Conservation (phyloP, 1,140 invertebrate genomes). For the Gyrodactylus salaris region DNA sequence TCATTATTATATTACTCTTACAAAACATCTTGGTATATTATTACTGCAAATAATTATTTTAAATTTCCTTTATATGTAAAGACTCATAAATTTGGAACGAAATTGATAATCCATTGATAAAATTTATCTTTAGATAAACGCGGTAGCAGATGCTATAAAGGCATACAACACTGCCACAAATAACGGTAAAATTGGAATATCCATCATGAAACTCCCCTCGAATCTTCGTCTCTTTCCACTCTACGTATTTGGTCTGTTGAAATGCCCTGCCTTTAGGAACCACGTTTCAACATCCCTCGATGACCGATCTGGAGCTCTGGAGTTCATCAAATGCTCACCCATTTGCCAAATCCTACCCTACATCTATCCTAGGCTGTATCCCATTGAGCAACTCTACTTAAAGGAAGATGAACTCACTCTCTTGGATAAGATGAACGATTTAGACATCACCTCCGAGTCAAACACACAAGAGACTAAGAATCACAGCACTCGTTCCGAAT, state of each 20-base stretch:
- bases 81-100: too few relatives aligned
- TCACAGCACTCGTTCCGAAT: not conserved
- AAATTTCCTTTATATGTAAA: too few relatives aligned
- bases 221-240: slow-evolving; percentile 45
- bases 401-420: not conserved
- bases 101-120: too few relatives aligned
- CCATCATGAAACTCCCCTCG: slow-evolving; percentile 34
- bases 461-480: not conserved
- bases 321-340: not conserved
- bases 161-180: slow-evolving; percentile 31
- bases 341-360: not conserved
- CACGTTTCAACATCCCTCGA: not conserved
- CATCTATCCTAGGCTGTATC: slow-evolving; percentile 7
- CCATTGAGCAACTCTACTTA: not conserved
- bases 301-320: not conserved
- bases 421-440: not conserved
- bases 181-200: slow-evolving; percentile 27
- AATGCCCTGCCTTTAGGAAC: slow-evolving; percentile 33
- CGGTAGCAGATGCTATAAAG: slow-evolving; percentile 50
- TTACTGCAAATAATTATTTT: too few relatives aligned
- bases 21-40: too few relatives aligned
- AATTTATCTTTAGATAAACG: not conserved
- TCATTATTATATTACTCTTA: too few relatives aligned
- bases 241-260: slow-evolving; percentile 55
- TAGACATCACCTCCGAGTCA: not conserved